Evolutionary conservation across 2,797 vertebrate genomes (phyloP), one percentile per base, ranked within the genome.

Genomic region (Arrhamphus sclerolepis): DNA sequence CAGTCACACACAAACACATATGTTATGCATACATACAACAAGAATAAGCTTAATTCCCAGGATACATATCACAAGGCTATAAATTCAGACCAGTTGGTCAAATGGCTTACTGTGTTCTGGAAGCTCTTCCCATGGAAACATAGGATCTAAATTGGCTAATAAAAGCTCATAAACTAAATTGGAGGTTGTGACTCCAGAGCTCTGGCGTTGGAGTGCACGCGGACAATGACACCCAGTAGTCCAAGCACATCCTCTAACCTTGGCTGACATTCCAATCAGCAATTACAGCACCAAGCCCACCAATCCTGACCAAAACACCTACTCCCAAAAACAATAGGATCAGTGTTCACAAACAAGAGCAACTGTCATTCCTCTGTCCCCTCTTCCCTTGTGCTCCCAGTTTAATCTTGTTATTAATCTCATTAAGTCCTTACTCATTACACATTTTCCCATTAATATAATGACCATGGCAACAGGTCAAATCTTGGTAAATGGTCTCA

Each of bases 291-390:
- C 81, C 75, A 56, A 79, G 81, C 85, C 90, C 83, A 86, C 88
- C 89, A 80, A 89, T 89, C 82, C 83, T 81, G 86, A 85, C 87
- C 86, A 75, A 87, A 90, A 93, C 92, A 93, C 93, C 92, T 93
- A 90, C 91, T 86, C 77, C 24, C 40, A 11, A 54, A 43, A 61
- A 94, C 92, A 93, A 93, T 83, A 81, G 39, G 62, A 56, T 43
- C 66, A 85, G 66, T 94, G 93, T 94, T 88, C 50, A 38, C 57
- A 61, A 62, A 93, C 91, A 93, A 92, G 83, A 82, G 79, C 65
- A 88, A 73, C 77, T 75, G 79, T 92, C 80, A 81, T 83, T 83
- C 84, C 68, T 81, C 65, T 52, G 56, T 70, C 78, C 75, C 56
- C 63, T 55, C 75, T 59, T 80, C 81, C 75, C 75, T 55, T 74